These are phyloP conservation scores for Empidonax traillii DNA, from an alignment of 2,113 vertebrate species.

Conservation along the genomic window DNA sequence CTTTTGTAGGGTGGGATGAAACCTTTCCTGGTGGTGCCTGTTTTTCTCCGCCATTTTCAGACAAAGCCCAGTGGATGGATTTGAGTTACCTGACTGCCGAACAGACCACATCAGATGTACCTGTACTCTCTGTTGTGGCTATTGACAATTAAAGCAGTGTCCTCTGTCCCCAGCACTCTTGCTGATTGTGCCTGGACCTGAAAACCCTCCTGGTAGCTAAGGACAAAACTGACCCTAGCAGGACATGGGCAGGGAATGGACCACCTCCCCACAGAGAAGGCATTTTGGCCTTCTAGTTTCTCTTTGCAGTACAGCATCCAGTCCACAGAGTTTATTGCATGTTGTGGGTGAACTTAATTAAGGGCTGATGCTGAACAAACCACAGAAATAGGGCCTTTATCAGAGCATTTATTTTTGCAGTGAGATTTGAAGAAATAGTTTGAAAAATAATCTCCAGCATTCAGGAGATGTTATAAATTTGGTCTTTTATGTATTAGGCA, in stretches of 20 bases:
- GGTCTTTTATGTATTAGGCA: slow-evolving; percentile 50
- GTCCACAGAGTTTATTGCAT: not conserved
- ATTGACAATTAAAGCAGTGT: not conserved
- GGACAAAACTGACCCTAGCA: accelerated
- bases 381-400: not conserved
- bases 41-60: not conserved
- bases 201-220: not conserved
- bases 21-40: not conserved
- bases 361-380: not conserved
- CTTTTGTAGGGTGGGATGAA: not conserved
- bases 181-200: not conserved
- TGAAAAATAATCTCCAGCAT: slow-evolving; percentile 44
- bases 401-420: not conserved
- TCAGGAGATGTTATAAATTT: slow-evolving; percentile 49
- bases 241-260: not conserved
- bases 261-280: not conserved
- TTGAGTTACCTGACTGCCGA: not conserved
- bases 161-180: not conserved
- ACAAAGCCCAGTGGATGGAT: not conserved
- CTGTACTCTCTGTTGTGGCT: not conserved
- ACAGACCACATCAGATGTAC: not conserved
- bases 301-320: not conserved
- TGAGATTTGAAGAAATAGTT: slow-evolving; percentile 2
- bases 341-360: not conserved
- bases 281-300: not conserved